Conservation (phyloP, 2,888 invertebrate genomes). For the Diachrysia chrysitis region DNA sequence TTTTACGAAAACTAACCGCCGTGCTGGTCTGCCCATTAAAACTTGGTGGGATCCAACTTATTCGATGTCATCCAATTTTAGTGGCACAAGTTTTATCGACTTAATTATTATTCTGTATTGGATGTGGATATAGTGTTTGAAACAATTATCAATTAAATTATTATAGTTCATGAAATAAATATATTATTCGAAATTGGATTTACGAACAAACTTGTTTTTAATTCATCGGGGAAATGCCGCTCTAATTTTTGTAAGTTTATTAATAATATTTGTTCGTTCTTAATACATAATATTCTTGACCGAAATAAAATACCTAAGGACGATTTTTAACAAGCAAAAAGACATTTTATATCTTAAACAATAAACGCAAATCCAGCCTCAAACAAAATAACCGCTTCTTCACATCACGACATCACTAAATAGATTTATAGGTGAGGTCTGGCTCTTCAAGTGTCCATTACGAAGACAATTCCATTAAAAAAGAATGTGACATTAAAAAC, state of each 20-base stretch:
- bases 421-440: constrained; percentile 40
- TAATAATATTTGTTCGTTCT: no score
- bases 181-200: no score
- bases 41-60: constrained; percentile 65
- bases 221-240: no score
- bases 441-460: constrained; percentile 51
- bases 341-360: not conserved
- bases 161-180: no score
- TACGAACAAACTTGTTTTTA: no score
- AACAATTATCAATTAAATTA: no score
- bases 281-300: no score
- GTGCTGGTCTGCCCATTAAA: constrained; percentile 66
- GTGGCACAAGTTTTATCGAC: constrained; percentile 32
- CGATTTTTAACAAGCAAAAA: no score
- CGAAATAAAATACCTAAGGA: no score
- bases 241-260: no score
- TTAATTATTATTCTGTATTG: constrained; percentile 25
- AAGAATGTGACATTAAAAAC: constrained; percentile 54
- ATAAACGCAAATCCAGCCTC: not conserved
- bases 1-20: constrained; percentile 63
- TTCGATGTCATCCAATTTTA: constrained; percentile 57
- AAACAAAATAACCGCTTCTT: constrained; percentile 6
- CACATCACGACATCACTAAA: constrained; percentile 26
- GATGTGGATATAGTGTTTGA: no score
- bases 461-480: constrained; percentile 50